Evolutionary conservation across 2,797 vertebrate species (phyloP).

Genomic region (Galagoides demidoff): DNA sequence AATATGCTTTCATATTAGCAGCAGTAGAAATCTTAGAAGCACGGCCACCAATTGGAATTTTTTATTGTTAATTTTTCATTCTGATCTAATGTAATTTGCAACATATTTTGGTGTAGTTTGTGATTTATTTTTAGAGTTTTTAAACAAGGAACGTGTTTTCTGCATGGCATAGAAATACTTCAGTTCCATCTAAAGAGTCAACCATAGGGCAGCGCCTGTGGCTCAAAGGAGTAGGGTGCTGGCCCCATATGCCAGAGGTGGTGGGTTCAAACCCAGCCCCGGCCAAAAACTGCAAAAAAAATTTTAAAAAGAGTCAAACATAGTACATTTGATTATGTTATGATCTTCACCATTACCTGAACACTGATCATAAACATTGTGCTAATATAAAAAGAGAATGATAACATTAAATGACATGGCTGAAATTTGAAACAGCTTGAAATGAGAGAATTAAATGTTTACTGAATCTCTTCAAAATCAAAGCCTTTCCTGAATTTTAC

Average conservation of each 20-base stretch:
- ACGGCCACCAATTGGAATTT: background rate
- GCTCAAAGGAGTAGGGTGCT: no score
- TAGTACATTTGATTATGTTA: conserved; percentile 30
- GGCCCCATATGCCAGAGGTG: no score
- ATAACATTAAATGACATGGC: background rate
- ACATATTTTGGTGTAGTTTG: conserved; percentile 5
- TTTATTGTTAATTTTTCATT: conserved; percentile 41
- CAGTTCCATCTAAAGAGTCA: conserved; percentile 13
- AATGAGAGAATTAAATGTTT: conserved; percentile 23
- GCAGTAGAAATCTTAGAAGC: background rate
- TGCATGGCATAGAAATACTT: background rate
- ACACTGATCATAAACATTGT: background rate
- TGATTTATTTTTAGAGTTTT: background rate
- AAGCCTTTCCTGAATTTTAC: background rate
- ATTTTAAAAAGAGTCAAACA: conserved; percentile 9
- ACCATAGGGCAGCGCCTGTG: background rate
- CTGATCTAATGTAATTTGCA: background rate
- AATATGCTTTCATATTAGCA: background rate
- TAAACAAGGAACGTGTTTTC: background rate
- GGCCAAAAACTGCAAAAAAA: no score
- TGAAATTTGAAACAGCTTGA: background rate
- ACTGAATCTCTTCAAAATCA: conserved; percentile 1
- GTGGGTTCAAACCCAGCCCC: no score
- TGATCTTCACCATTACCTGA: background rate
- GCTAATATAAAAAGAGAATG: background rate